Conservation (phyloP, 2,888 invertebrate genomes). For the Cylloceria caligata region DNA sequence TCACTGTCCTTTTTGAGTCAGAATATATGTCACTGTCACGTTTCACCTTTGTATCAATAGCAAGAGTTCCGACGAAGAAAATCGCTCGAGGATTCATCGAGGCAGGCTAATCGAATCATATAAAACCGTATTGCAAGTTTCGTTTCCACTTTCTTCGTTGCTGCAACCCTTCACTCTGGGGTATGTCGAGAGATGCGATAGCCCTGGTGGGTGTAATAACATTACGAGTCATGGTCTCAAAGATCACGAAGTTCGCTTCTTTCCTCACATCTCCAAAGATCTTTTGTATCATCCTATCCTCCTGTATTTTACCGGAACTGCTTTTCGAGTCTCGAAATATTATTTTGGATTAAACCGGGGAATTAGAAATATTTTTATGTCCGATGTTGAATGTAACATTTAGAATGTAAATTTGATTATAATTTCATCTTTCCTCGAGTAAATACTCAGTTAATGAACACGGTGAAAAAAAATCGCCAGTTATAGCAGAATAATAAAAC, state of each 20-base stretch:
- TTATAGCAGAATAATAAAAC: neutral
- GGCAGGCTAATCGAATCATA: slow-evolving; percentile 64
- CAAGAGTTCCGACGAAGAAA: slow-evolving; percentile 38
- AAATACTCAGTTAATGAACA: neutral
- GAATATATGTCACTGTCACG: slow-evolving; percentile 42
- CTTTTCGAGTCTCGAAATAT: neutral
- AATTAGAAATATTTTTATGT: neutral
- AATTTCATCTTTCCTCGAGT: neutral
- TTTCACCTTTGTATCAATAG: slow-evolving; percentile 45
- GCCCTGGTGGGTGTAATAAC: slow-evolving; percentile 48
- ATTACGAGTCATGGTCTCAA: slow-evolving; percentile 42
- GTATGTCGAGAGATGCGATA: slow-evolving; percentile 34
- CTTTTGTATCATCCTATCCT: neutral
- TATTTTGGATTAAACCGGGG: neutral
- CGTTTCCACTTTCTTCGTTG: slow-evolving; percentile 4
- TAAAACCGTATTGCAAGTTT: slow-evolving; percentile 62
- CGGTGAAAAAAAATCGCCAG: neutral
- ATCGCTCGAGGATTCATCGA: slow-evolving; percentile 54
- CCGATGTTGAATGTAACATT: neutral
- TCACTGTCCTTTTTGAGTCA: neutral
- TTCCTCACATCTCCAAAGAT: neutral
- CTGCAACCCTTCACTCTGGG: slow-evolving; percentile 20
- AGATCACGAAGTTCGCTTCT: slow-evolving; percentile 6
- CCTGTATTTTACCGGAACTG: neutral
- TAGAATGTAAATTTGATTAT: neutral